Conservation (phyloP, 2,888 invertebrate species). For the Melipona bicolor region DNA sequence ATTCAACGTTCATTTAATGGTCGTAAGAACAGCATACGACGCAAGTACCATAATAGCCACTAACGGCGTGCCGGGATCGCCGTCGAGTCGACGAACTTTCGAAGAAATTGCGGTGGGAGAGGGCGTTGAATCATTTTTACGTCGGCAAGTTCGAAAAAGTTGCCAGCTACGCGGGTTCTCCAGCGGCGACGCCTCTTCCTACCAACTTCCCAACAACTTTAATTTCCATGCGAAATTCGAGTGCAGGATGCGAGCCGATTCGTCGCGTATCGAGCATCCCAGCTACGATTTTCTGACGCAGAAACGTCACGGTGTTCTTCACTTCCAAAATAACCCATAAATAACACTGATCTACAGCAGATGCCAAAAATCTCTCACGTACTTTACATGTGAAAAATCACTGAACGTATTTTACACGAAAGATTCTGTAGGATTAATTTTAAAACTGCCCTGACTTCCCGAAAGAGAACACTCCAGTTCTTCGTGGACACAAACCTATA, state of each 20-base stretch:
- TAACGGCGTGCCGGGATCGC: constrained; percentile 13
- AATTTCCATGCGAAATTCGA: constrained; percentile 24
- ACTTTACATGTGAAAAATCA: no score
- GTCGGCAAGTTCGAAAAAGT: constrained; percentile 46
- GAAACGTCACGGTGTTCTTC: no score
- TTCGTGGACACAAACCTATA: no score
- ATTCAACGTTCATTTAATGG: neutral
- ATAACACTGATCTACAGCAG: no score
- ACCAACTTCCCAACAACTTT: constrained; percentile 20
- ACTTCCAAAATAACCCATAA: no score
- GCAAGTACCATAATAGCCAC: constrained; percentile 18
- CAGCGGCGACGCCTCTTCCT: constrained; percentile 2
- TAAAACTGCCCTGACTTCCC: no score
- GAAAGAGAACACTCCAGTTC: no score
- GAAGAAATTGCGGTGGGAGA: neutral
- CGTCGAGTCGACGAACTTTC: constrained; percentile 7
- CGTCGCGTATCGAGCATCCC: neutral
- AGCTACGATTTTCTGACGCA: neutral
- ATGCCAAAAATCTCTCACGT: no score
- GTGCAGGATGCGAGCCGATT: neutral
- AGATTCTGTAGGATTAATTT: no score
- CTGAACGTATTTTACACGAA: no score
- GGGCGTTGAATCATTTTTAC: constrained; percentile 55
- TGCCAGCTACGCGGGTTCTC: constrained; percentile 9
- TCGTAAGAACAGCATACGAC: constrained; percentile 1